Conservation (phyloP, 2,797 vertebrate genomes). For the Spinus olivaceus region DNA sequence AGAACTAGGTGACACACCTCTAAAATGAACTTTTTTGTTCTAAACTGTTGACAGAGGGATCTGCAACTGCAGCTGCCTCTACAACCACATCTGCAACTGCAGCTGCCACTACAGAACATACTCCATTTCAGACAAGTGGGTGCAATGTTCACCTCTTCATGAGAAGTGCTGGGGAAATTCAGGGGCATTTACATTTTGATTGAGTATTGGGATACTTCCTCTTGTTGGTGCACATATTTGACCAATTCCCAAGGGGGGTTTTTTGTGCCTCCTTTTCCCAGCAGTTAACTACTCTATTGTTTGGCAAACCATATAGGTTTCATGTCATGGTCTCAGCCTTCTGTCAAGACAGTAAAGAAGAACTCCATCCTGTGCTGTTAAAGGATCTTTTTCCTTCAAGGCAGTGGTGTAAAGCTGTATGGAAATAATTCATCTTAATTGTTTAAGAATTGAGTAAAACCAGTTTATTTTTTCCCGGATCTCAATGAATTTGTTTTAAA, state of each 20-base stretch:
- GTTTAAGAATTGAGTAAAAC: not conserved
- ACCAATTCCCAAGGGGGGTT: not conserved
- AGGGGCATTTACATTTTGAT: not conserved
- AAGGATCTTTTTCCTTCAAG: not conserved
- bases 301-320: not conserved
- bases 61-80: not conserved
- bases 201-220: not conserved
- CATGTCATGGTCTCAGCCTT: not conserved
- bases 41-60: not conserved
- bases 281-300: not conserved
- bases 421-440: not conserved
- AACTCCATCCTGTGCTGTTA: not conserved
- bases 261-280: not conserved
- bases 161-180: not conserved
- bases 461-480: not conserved
- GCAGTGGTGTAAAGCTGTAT: not conserved
- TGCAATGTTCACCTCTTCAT: not conserved
- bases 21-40: not conserved
- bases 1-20: not conserved
- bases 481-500: not conserved
- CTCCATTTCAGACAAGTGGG: accelerated
- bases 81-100: not conserved
- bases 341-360: not conserved
- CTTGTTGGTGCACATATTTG: not conserved
- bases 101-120: not conserved